Evolutionary conservation across 2,113 vertebrate genomes (phyloP).

Genomic region (Leuciscus idus): DNA sequence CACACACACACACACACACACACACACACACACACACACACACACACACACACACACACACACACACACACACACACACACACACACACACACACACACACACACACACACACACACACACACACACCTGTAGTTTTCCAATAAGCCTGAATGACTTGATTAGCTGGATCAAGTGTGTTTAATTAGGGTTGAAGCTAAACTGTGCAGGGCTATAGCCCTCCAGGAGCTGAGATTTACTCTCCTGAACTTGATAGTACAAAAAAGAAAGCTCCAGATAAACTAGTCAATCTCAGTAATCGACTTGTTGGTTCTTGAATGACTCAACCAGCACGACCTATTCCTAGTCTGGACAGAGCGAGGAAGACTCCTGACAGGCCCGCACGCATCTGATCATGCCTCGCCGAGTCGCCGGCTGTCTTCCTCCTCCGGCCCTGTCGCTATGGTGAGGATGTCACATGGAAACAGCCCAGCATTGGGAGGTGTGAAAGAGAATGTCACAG

Average conservation of each 20-base stretch:
- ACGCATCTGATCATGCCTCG: conserved; percentile 25
- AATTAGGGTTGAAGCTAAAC: too few species aligned
- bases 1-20: too few species aligned
- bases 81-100: too few species aligned
- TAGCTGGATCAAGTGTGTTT: too few species aligned
- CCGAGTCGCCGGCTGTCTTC: background rate
- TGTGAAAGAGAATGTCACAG: conserved; percentile 34
- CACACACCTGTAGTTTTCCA: too few species aligned
- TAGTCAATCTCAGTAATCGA: background rate
- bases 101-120: too few species aligned
- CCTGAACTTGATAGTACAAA: background rate
- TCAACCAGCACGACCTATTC: background rate
- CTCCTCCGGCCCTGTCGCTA: conserved; percentile 24
- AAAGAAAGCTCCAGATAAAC: background rate
- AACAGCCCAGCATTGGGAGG: background rate
- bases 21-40: too few species aligned
- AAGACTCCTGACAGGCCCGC: conserved; percentile 13
- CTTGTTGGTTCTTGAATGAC: background rate
- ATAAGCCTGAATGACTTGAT: too few species aligned
- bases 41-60: too few species aligned
- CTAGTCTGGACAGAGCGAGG: conserved; percentile 19
- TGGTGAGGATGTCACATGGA: conserved; percentile 41
- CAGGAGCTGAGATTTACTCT: background rate
- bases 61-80: too few species aligned
- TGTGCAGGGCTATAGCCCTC: too few species aligned